Conservation (phyloP, 2,113 vertebrate genomes). For the Limnothrissa miodon region DNA sequence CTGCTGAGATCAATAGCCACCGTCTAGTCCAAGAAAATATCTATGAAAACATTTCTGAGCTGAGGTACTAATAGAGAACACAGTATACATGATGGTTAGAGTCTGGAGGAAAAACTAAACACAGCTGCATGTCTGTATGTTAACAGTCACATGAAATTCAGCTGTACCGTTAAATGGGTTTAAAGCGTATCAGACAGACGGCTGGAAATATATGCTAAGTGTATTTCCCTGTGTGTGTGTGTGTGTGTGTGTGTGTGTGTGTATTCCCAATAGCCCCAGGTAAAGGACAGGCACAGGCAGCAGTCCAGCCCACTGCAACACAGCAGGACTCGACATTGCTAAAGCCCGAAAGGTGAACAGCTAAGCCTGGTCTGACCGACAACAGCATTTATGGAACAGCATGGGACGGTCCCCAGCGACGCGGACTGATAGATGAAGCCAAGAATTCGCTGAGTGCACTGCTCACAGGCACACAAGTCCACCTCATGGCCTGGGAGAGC, state of each 20-base stretch:
- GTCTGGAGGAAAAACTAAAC: background rate
- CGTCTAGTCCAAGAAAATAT: background rate
- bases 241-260: slow-evolving; percentile 11
- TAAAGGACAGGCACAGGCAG: background rate
- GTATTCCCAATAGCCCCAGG: no score
- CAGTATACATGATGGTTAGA: background rate
- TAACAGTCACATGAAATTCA: slow-evolving; percentile 1
- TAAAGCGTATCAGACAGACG: background rate
- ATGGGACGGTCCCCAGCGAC: background rate
- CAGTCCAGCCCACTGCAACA: background rate
- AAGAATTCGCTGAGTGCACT: background rate
- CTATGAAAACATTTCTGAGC: background rate
- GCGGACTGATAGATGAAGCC: background rate
- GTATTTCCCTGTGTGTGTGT: background rate
- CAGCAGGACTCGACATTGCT: background rate
- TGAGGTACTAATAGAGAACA: background rate
- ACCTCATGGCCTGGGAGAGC: background rate
- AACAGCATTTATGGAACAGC: background rate
- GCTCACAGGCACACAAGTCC: background rate
- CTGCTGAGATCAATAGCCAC: background rate
- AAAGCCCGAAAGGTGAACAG: background rate
- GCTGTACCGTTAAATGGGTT: background rate
- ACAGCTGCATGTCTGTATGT: background rate
- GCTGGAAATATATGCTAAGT: background rate
- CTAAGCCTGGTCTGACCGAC: background rate